Conservation (phyloP, 2,888 invertebrate species). For the Drosophila bunnanda region DNA sequence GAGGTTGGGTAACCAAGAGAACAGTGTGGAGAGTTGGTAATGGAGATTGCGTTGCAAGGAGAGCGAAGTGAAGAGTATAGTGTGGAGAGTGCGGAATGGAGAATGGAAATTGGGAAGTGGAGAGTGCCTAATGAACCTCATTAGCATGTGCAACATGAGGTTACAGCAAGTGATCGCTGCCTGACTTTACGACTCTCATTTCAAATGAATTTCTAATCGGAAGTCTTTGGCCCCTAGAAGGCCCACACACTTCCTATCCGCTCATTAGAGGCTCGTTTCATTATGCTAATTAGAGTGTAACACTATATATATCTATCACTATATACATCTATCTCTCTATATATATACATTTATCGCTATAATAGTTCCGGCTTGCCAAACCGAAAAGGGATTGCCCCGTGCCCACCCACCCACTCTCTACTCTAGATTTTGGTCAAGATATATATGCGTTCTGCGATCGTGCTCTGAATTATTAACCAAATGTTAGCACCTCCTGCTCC, state of each 20-base stretch:
- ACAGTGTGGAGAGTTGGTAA: no score
- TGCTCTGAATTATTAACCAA: slow-evolving; percentile 22
- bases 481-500: not conserved
- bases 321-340: not conserved
- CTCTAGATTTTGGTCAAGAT: slow-evolving; percentile 7
- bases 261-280: slow-evolving; percentile 68
- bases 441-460: not conserved
- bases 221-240: slow-evolving; percentile 33
- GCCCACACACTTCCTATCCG: slow-evolving; percentile 45
- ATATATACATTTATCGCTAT: not conserved
- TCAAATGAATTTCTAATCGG: slow-evolving; percentile 61
- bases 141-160: slow-evolving; percentile 44
- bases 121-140: slow-evolving; percentile 14
- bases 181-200: slow-evolving; percentile 30
- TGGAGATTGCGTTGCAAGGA: no score
- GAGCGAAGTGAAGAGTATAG: not conserved
- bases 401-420: slow-evolving; percentile 2
- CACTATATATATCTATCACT: not conserved
- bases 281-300: slow-evolving; percentile 24
- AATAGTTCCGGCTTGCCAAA: slow-evolving; percentile 22
- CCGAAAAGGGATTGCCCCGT: not conserved
- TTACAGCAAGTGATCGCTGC: slow-evolving; percentile 7
- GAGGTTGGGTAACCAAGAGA: no score
- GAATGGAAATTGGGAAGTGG: no score
- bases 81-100: not conserved